Base-by-base conservation (phyloP, 2,113 vertebrate species). In the Pelusios castaneus region DNA sequence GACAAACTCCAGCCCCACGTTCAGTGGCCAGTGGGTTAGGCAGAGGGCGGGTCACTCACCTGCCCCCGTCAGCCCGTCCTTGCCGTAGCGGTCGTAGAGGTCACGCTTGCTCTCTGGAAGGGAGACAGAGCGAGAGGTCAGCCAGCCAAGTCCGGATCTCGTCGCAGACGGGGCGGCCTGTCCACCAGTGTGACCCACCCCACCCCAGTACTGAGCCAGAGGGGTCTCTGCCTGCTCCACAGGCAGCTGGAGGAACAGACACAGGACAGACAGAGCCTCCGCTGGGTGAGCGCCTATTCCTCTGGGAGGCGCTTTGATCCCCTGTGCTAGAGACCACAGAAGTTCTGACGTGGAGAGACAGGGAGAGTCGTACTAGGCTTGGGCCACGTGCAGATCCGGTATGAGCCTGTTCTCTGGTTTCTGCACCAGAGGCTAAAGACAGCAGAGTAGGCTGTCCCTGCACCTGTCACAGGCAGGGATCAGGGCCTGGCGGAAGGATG, bases 11-110 rank as follows among this genome's bases (percentile, higher is more conserved):
- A 31, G 63, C 63, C 63, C 51, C 51, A 13, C 13, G 51, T 49
- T 49, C 25, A 10, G 21, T 29, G n/a, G 41, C 17, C 17, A 13
- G 34, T 10, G 31, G 16, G 17, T 38, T n/a, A 34, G 63, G 63
- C 63, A n/a, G 8, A 38, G 16, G 27, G 34, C 13, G 58, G 14
- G 34, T 7, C 43, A 92, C 97, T 95, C 92, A 98, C 98, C 98
- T 90, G 95, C 82, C 49, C 96, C 97, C 1, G 93, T 95, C 95
- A 98, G 95, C 82, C 97, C 98, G 27, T 98, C 98, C 77, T 97
- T 98, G 93, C 98, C 99, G 94, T 98, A 98, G 87, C 95, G 97
- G 97, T 99, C 98, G 49, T 99, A 99, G 21, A 98, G 95, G 24
- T 99, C 98, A 54, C 97, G 96, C 91, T 98, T 99, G 89, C 95